Evolutionary conservation across 2,888 invertebrate genomes (phyloP).

Genomic region (Archips crataeganus): DNA sequence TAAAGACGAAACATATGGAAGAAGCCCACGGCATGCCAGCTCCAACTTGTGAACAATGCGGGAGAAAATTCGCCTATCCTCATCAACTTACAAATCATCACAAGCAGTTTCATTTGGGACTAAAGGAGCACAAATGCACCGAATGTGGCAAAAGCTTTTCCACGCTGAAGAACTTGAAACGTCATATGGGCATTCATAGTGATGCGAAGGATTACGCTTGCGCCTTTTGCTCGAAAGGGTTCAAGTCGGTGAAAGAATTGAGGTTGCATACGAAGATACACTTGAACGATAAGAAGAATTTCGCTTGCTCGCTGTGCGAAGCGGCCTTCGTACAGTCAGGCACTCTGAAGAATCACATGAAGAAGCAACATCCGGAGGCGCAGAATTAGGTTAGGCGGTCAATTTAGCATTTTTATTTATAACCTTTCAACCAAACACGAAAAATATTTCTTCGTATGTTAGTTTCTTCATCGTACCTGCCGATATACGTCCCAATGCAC

Average conservation of each 20-base stretch:
- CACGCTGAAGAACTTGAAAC: slow-evolving; percentile 44
- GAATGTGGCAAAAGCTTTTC: slow-evolving; percentile 58
- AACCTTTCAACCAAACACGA: no score
- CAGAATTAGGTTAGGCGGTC: neutral
- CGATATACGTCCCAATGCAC: no score
- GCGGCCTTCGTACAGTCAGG: slow-evolving; percentile 62
- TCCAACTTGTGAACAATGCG: slow-evolving; percentile 51
- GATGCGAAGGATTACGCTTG: slow-evolving; percentile 56
- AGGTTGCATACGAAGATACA: slow-evolving; percentile 57
- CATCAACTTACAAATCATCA: slow-evolving; percentile 8
- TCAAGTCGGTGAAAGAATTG: slow-evolving; percentile 54
- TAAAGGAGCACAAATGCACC: slow-evolving; percentile 54
- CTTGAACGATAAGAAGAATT: slow-evolving; percentile 51
- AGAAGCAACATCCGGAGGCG: slow-evolving; percentile 53
- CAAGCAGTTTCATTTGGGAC: slow-evolving; percentile 7
- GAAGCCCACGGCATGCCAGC: slow-evolving; percentile 46
- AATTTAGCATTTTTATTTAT: neutral
- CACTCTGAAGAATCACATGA: slow-evolving; percentile 59
- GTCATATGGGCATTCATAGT: slow-evolving; percentile 52
- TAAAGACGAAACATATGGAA: slow-evolving; percentile 24
- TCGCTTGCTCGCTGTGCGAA: slow-evolving; percentile 56
- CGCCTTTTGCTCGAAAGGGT: slow-evolving; percentile 58
- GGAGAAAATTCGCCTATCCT: slow-evolving; percentile 47
- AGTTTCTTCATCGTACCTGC: no score
- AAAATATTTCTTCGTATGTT: no score